These are phyloP conservation scores for Aphelocoma californica DNA, from an alignment of 2,797 vertebrate genomes.

Conservation along the genomic window DNA sequence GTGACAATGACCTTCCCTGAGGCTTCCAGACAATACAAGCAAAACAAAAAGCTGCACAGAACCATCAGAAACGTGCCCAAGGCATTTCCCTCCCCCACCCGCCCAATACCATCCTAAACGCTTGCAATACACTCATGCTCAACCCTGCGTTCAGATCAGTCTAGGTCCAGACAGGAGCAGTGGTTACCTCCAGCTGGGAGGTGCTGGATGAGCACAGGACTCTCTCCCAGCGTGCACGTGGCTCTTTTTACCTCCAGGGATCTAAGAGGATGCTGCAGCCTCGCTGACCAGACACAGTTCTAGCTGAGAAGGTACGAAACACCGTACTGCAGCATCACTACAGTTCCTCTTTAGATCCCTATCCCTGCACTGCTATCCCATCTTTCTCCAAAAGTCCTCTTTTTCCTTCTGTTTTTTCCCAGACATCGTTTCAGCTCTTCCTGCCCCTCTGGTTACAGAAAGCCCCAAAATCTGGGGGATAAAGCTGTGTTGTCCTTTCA, in stretches of 20 bases:
- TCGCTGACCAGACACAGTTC: neutral
- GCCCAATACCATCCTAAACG: neutral
- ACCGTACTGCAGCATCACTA: neutral
- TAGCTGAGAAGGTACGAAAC: fast-evolving
- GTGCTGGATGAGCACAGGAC: neutral
- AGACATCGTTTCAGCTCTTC: neutral
- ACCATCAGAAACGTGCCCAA: neutral
- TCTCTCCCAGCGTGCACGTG: neutral
- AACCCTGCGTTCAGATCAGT: neutral
- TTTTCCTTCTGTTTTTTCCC: neutral
- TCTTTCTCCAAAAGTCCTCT: neutral
- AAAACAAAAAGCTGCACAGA: neutral
- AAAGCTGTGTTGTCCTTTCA: neutral
- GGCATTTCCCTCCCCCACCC: fast-evolving
- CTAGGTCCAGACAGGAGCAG: neutral
- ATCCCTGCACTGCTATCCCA: fast-evolving
- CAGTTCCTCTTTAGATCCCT: neutral
- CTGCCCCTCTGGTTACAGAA: neutral
- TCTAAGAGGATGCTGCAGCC: neutral
- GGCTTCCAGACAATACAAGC: neutral
- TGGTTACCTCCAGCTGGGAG: neutral
- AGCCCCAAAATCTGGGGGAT: fast-evolving
- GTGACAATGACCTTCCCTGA: neutral
- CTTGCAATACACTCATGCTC: fast-evolving
- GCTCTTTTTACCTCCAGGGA: neutral